phyloP scores from a whole-genome alignment of 2,797 vertebrate genomes.

The Hyperoplus lanceolatus region DNA sequence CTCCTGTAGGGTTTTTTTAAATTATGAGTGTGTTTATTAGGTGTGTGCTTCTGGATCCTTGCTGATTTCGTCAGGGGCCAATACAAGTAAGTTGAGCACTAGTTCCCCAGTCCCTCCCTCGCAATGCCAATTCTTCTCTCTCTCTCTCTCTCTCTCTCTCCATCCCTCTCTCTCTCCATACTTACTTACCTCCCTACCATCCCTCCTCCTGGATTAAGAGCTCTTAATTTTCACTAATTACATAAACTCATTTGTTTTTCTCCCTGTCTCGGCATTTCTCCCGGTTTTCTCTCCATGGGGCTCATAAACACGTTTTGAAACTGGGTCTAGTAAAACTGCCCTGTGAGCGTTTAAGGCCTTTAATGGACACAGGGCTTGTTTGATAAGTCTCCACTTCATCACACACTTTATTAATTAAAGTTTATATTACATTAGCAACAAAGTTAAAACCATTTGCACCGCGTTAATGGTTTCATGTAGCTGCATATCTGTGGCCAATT shows the following conservation, averaged over 20 bases:
- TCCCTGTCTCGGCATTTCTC: conserved; percentile 85
- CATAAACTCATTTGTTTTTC: conserved; percentile 87
- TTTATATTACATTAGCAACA: conserved; percentile 87
- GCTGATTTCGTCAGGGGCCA: conserved; percentile 83
- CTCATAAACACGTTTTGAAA: conserved; percentile 85
- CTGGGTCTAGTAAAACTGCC: conserved; percentile 85
- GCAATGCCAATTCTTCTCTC: conserved; percentile 57
- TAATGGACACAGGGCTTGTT: conserved; percentile 88
- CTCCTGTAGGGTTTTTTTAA: conserved; percentile 78
- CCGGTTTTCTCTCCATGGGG: conserved; percentile 76
- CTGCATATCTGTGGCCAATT: conserved; percentile 86
- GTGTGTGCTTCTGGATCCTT: conserved; percentile 83
- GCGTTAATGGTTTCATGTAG: conserved; percentile 86
- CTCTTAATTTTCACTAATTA: conserved; percentile 90
- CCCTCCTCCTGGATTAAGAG: conserved; percentile 84
- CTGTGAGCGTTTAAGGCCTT: conserved; percentile 83
- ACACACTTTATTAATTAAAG: conserved; percentile 90
- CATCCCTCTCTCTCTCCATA: not conserved
- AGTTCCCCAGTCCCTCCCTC: conserved; percentile 74
- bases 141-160: not conserved
- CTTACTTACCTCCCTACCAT: conserved; percentile 54
- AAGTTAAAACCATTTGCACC: conserved; percentile 88
- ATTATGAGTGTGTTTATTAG: conserved; percentile 86
- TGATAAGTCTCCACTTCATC: conserved; percentile 90
- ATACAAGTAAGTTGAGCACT: conserved; percentile 78